Evolutionary conservation across 2,888 invertebrate species (phyloP).

Genomic region (Ametastegia equiseti): DNA sequence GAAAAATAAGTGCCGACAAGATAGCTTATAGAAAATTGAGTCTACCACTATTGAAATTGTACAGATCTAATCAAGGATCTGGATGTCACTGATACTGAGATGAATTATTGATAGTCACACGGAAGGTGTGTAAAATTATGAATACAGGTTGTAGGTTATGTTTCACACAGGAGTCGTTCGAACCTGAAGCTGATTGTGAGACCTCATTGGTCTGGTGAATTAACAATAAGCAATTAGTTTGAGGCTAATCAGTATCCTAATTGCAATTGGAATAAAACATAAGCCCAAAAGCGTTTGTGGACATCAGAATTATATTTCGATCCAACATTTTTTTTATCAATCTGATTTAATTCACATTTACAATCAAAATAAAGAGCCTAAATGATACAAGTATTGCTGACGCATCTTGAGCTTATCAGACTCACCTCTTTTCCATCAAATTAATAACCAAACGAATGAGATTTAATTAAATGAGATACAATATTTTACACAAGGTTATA

Average conservation of each 20-base stretch:
- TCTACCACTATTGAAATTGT: no score
- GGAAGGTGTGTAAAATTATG: not conserved
- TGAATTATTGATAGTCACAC: not conserved
- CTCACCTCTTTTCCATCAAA: not conserved
- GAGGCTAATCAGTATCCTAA: not conserved
- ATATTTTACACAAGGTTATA: no score
- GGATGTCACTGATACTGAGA: not conserved
- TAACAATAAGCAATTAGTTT: no score
- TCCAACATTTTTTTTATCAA: not conserved
- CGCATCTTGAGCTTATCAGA: not conserved
- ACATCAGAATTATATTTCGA: no score
- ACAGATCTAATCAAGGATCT: not conserved
- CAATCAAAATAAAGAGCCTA: no score
- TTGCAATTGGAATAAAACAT: not conserved
- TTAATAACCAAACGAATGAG: no score
- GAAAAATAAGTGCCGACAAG: no score
- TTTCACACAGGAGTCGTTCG: not conserved
- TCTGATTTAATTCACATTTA: not conserved
- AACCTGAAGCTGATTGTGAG: not conserved
- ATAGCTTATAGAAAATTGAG: no score
- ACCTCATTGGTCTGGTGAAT: not conserved
- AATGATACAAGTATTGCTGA: no score
- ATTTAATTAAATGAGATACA: no score
- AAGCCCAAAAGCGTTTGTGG: no score
- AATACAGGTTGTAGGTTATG: not conserved